Evolutionary conservation across 2,113 vertebrate species (phyloP).

Genomic region (Cynopterus brachyotis): DNA sequence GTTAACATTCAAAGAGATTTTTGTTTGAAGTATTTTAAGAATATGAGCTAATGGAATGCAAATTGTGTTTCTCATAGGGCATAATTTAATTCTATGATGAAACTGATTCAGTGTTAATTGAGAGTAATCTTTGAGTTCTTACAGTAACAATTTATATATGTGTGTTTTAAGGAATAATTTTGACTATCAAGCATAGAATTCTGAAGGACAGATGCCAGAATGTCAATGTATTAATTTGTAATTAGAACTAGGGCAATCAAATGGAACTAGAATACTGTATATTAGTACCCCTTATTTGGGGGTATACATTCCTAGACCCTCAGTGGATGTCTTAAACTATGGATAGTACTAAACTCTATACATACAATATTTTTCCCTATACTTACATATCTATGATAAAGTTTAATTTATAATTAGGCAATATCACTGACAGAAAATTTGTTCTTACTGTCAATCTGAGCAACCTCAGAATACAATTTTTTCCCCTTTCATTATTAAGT

Average conservation of each 20-base stretch:
- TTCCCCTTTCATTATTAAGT: background rate
- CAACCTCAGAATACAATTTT: background rate
- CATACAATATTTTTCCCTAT: background rate
- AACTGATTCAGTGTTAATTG: slow-evolving; percentile 2
- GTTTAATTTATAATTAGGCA: background rate
- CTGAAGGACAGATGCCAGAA: background rate
- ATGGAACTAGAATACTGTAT: background rate
- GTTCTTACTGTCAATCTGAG: background rate
- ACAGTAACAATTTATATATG: background rate
- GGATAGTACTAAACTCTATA: background rate
- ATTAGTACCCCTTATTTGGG: background rate
- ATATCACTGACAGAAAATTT: background rate
- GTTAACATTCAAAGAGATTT: slow-evolving; percentile 20
- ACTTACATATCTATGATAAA: background rate
- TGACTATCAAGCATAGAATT: background rate
- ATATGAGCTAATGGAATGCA: slow-evolving; percentile 43
- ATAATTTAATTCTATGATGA: background rate
- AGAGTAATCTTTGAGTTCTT: slow-evolving; percentile 36
- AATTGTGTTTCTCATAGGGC: slow-evolving; percentile 34
- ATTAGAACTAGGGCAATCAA: background rate
- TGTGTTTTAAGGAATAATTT: background rate
- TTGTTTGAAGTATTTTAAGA: slow-evolving; percentile 25
- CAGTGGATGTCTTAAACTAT: background rate
- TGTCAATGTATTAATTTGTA: background rate
- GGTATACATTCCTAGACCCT: background rate